Evolutionary conservation across 1,140 invertebrate genomes (phyloP).

Genomic region (Apis dorsata): DNA sequence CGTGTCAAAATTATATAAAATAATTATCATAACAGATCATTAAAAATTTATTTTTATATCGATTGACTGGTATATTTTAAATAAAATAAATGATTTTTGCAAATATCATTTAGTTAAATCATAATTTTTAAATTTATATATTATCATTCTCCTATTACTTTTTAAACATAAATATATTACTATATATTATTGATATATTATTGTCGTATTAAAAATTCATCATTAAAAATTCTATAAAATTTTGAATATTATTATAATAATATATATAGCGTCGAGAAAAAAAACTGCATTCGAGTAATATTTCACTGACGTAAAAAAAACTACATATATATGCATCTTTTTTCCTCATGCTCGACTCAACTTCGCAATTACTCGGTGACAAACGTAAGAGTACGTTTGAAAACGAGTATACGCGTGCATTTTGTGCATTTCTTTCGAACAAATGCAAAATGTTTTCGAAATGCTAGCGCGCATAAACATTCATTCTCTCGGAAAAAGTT

Average conservation of each 20-base stretch:
- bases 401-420: not conserved
- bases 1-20: no score
- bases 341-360: constrained; percentile 6
- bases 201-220: no score
- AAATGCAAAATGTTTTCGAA: not conserved
- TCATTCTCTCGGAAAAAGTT: not conserved
- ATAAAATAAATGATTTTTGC: no score
- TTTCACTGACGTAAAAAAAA: not conserved
- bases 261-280: not conserved
- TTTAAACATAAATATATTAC: no score
- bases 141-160: no score
- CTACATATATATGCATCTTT: not conserved
- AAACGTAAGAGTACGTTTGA: constrained; percentile 11
- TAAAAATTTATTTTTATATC: no score
- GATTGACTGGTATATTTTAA: no score
- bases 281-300: constrained; percentile 10
- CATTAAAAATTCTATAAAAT: not conserved
- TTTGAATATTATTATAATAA: not conserved
- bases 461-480: constrained; percentile 1
- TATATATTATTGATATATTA: no score
- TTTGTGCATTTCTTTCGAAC: not conserved
- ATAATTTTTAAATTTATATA: no score
- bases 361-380: constrained; percentile 24
- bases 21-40: no score
- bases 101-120: no score